These are phyloP conservation scores for Physeter macrocephalus DNA, from an alignment of 2,113 vertebrate species.

Conservation along the genomic window DNA sequence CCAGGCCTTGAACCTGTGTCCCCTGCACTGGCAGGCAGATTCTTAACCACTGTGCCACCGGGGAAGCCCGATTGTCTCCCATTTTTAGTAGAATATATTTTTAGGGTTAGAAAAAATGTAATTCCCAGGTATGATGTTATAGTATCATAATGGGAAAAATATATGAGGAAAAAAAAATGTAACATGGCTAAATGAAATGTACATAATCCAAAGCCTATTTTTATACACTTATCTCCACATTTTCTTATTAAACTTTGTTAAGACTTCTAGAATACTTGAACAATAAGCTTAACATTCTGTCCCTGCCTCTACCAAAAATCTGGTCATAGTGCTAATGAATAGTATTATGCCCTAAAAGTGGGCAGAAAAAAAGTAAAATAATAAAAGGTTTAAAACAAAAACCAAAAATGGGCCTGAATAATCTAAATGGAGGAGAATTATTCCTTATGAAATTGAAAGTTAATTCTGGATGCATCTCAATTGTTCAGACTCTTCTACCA, in stretches of 20 bases:
- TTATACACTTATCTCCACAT: not conserved
- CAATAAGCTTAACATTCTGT: not conserved
- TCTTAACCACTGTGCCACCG: too few relatives aligned
- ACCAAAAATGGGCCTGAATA: not conserved
- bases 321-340: not conserved
- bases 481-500: not conserved
- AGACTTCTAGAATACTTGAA: not conserved
- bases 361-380: not conserved
- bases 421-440: not conserved
- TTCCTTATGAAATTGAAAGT: not conserved
- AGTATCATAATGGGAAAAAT: not conserved
- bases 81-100: slow-evolving; percentile 19
- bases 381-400: not conserved
- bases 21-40: too few relatives aligned
- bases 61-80: not conserved
- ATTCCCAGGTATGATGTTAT: not conserved
- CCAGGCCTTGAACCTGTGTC: too few relatives aligned
- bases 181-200: not conserved
- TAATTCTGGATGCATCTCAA: not conserved
- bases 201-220: not conserved
- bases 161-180: not conserved
- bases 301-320: not conserved
- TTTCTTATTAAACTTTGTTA: not conserved
- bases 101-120: not conserved
- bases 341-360: not conserved